Evolutionary conservation across 2,888 invertebrate species (phyloP), one percentile per base, ranked within the genome.

Genomic region (Eurytoma californica): DNA sequence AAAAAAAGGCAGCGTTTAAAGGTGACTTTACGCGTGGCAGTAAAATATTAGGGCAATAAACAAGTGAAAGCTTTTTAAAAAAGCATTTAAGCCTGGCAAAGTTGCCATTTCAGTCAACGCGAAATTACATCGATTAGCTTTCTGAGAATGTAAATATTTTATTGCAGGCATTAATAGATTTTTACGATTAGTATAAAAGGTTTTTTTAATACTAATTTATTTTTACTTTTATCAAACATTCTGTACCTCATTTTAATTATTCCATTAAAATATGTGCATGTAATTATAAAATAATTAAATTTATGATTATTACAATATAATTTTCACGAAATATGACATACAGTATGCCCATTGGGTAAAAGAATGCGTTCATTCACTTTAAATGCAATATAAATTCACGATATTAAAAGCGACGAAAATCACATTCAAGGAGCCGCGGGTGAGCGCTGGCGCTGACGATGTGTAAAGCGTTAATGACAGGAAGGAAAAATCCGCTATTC

Each of bases 1-100:
- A 77, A 77, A 77, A 72, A 80, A 39, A 66, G 39, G 28, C 2
- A 24, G 9, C 9, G 39, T 7, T 39, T 39, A 13, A 57, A 63
- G 57, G 67, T 53, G 47, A 53, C 16, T 76, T 79, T 72, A 76
- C 68, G 76, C 72, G 55, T 53, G 68, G 76, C 60, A 76, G 79
- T 78, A 79, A 81, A 81, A 81, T 78, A 81, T 79, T 68, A 81
- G 74, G 72, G 72, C 75, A 81, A 72, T 81, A 81, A 81, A 81
- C 53, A 47, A 53, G 67, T 76, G 69, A 81, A 79, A 72, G 81
- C 72, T 78, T 76, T 77, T 63, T 57, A 13, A 67, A 67, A 60
- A 63, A 66, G 69, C 12, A 63, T n/a, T 65, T 68, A 47, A 70
- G 55, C 4, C 57, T 55, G 61, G 57, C 72, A 30, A 51, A n/a